These are phyloP conservation scores for Drosophila kikkawai DNA, from an alignment of 1,140 invertebrate species.

Conservation along the genomic window DNA sequence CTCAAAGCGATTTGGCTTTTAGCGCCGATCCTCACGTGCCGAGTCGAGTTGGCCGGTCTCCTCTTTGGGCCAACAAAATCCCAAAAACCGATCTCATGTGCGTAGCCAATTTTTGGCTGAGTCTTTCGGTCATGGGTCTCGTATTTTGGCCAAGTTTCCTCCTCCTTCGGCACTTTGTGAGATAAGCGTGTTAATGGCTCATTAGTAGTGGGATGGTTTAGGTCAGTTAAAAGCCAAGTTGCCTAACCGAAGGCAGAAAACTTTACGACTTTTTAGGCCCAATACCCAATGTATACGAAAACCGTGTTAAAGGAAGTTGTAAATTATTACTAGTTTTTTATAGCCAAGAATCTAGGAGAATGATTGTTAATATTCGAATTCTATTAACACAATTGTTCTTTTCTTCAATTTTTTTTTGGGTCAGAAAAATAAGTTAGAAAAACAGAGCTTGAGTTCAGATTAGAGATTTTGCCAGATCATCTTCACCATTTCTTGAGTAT, in stretches of 20 bases:
- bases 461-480: conserved; percentile 23
- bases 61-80: conserved; percentile 30
- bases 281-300: conserved; percentile 3
- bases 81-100: conserved; percentile 51
- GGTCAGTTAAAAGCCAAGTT: conserved; percentile 48
- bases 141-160: conserved; percentile 21
- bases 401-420: conserved; percentile 16
- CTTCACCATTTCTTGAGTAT: background rate
- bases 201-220: conserved; percentile 51
- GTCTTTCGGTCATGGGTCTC: conserved; percentile 18
- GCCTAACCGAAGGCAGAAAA: conserved; percentile 36
- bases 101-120: conserved; percentile 54
- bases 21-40: conserved; percentile 39
- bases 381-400: conserved; percentile 14
- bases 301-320: conserved; percentile 27
- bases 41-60: conserved; percentile 7
- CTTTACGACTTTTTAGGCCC: conserved; percentile 21
- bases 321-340: conserved; percentile 20
- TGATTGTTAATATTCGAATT: conserved; percentile 28
- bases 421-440: conserved; percentile 17
- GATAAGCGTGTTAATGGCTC: conserved; percentile 78
- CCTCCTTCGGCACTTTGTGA: conserved; percentile 19
- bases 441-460: background rate
- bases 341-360: background rate
- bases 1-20: conserved; percentile 44